These are phyloP conservation scores for Ciconia stormi DNA, from an alignment of 2,113 vertebrate genomes.

Conservation along the genomic window DNA sequence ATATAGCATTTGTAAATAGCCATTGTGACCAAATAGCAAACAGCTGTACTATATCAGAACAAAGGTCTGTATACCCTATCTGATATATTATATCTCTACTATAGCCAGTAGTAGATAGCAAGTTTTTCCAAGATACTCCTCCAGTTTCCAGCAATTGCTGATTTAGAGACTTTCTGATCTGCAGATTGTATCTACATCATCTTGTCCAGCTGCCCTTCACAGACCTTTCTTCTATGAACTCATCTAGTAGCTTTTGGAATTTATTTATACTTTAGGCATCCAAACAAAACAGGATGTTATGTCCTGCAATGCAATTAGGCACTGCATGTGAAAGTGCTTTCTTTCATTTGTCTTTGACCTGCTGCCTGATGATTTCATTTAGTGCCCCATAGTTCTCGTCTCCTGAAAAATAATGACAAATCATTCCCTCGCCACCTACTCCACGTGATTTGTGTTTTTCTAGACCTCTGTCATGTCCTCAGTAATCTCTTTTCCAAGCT, in stretches of 20 bases:
- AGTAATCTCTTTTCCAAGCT: not conserved
- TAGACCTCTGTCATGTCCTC: not conserved
- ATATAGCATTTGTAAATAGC: not conserved
- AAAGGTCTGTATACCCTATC: not conserved
- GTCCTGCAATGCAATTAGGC: not conserved
- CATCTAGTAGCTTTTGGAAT: not conserved
- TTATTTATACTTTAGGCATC: not conserved
- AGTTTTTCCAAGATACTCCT: not conserved
- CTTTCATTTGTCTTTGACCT: not conserved
- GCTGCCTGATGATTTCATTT: not conserved
- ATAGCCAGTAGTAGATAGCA: not conserved
- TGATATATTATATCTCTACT: not conserved
- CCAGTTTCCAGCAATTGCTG: not conserved
- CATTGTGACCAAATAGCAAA: not conserved
- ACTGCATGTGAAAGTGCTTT: not conserved
- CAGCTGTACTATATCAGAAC: not conserved
- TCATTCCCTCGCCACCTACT: not conserved
- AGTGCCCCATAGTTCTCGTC: not conserved
- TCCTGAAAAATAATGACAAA: constrained; percentile 3
- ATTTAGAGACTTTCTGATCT: not conserved
- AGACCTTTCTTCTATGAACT: not conserved
- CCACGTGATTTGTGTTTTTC: not conserved
- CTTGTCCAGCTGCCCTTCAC: not conserved
- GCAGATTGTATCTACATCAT: not conserved
- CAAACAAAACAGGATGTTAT: not conserved